Evolutionary conservation across 2,888 invertebrate species (phyloP), one percentile per base, ranked within the genome.

Genomic region (Danaus chrysippus): DNA sequence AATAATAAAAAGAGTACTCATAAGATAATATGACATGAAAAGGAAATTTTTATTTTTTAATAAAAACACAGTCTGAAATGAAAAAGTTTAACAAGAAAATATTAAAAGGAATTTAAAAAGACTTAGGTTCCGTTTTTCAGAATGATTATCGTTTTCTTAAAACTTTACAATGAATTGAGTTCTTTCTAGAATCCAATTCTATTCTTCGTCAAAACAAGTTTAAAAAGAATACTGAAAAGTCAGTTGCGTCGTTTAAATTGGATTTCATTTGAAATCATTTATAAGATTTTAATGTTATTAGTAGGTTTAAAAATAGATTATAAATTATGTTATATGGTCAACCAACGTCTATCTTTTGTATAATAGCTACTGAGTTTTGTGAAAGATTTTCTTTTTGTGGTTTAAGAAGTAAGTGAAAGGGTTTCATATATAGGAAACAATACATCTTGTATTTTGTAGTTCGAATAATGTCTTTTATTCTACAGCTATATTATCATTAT

Each of bases 361-460:
- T 97, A 68, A 93, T 96, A 67, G 94, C 94, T 52, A 96, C 95
- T 68, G 96, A 97, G 79, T 96, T 96, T 85, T 96, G 96, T 82
- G 96, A 96, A 83, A 87, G 96, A 73, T 96, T 96, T 83, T 96
- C 95, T 10, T 97, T 94, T 85, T 96, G 96, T 87, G 96, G 96
- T 65, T 85, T 95, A 76, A 89, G 94, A 91, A 94, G 95, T 95
- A 85, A 88, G 92, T 86, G 12, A 46, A 46, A 13, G 23, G 6
- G 6, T 46, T 46, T 13, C 46, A 12, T 46, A 11, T 10, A 9
- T 46, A 13, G 3, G n/a, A 49, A 12, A 53, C 10, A 11, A 9
- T 42, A 12, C 52, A 19, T 23, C 10, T 49, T 23, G 43, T 41
- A 43, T 42, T 41, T 42, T 53, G 10, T 42, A 17, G 41, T 49